A percentile compares a stretch with the other conserved stretches of the same genome.
Evolutionary conservation across 2,797 vertebrate species (phyloP).

Genomic region (Balearica regulorum): DNA sequence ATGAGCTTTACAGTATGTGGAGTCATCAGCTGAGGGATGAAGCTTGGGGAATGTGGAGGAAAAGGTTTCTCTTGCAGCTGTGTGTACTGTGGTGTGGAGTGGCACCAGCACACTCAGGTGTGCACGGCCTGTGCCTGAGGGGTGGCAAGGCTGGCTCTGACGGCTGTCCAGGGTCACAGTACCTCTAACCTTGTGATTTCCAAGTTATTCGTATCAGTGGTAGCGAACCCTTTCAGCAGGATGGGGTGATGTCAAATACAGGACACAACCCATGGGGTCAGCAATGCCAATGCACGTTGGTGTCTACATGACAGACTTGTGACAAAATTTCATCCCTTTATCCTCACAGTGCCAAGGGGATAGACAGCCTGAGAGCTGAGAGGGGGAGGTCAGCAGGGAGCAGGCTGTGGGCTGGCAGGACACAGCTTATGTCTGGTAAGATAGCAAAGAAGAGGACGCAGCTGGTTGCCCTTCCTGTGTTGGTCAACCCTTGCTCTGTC

Average conservation of each 20-base stretch:
- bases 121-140: background rate
- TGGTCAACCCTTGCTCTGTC: background rate
- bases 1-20: background rate
- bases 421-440: background rate
- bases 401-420: background rate
- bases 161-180: accelerated
- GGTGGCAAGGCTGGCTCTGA: background rate
- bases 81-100: background rate
- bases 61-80: background rate
- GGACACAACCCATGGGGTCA: accelerated
- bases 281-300: background rate
- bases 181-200: background rate
- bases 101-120: background rate
- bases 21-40: background rate
- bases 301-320: accelerated
- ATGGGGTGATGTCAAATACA: background rate
- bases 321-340: background rate
- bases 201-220: accelerated
- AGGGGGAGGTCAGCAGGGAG: background rate
- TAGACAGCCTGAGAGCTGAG: background rate
- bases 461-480: background rate
- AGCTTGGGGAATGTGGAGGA: background rate
- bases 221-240: background rate
- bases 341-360: accelerated
- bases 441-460: background rate